Base-by-base conservation (phyloP, 2,888 invertebrate genomes). In the Pseudococcus jackbeardsleyi region DNA sequence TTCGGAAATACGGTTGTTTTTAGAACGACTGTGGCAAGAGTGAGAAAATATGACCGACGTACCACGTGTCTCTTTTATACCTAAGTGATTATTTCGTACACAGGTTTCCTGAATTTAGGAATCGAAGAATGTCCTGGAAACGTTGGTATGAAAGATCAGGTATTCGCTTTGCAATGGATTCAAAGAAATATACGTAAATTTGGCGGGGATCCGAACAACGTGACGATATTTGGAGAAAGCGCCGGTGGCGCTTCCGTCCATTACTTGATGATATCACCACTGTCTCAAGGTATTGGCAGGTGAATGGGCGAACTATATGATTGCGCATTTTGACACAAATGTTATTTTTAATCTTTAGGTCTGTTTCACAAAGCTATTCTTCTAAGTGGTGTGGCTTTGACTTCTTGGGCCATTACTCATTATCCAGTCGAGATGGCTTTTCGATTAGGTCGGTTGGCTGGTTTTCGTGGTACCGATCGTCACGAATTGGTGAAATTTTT, bases 201-300 rank as follows among this genome's bases (percentile, higher is more conserved):
- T 91, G 97, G 97, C 39, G 98, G 98, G 2, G 97, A 97, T 92
- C 96, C 97, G n/a, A 94, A 96, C 90, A 97, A 97, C 91, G 95
- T 98, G 86, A 95, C 97, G 8, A 92, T 99, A 85, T 98, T 98
- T 91, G 98, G 98, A 17, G 98, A 98, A 92, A 97, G 97, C 89
- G 98, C 98, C 33, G 98, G 98, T 4, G 98, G 98, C 0, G 97
- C 96, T n/a, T 96, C 97, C 59, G 97, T 98, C 17, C 96, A 96
- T 48, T 92, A 96, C 91, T 96, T 96, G 92, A 92, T 97, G 86
- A 92, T 97, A 64, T 96, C 96, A 39, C 96, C 97, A 2, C 92
- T 97, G 68, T 39, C 79, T 12, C 79, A 79, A 79, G 79, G 79
- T 79, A 79, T n/a, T 46, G 46, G 2, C 46, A 11, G 46, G 6